Evolutionary conservation across 1,140 invertebrate species (phyloP).

Genomic region (Saxidomus purpurata): DNA sequence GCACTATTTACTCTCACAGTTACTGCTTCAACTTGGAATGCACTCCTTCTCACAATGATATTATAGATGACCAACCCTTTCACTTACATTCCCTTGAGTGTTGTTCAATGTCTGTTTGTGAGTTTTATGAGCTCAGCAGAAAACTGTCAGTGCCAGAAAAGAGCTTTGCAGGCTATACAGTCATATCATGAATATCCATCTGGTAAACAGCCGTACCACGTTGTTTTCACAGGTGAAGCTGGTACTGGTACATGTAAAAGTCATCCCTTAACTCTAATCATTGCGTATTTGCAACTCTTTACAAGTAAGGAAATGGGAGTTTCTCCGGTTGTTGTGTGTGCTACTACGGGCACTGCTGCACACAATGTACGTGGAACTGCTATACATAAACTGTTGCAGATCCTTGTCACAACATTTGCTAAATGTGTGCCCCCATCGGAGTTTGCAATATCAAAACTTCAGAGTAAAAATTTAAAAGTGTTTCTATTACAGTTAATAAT

Average conservation of each 20-base stretch:
- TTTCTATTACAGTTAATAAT: slow-evolving; percentile 32
- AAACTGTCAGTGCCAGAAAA: no score
- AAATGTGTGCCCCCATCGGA: slow-evolving; percentile 18
- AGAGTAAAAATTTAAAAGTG: slow-evolving; percentile 9
- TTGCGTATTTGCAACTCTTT: slow-evolving; percentile 50
- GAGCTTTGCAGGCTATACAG: no score
- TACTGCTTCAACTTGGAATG: background rate
- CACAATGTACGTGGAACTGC: slow-evolving; percentile 50
- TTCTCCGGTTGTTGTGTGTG: slow-evolving; percentile 56
- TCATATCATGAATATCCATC: no score
- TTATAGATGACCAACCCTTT: background rate
- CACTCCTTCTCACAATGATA: background rate
- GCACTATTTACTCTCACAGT: no score
- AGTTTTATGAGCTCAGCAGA: slow-evolving; percentile 31
- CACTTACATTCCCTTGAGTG: slow-evolving; percentile 47
- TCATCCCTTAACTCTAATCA: slow-evolving; percentile 2
- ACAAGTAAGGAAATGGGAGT: slow-evolving; percentile 10
- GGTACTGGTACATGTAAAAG: slow-evolving; percentile 64
- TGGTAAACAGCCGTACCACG: no score
- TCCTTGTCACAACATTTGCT: slow-evolving; percentile 23
- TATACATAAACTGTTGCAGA: slow-evolving; percentile 48
- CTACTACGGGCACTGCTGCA: slow-evolving; percentile 62
- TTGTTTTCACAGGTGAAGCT: slow-evolving; percentile 63
- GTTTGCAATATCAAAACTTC: no score
- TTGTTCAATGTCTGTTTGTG: slow-evolving; percentile 51